Conservation (phyloP, 2,888 invertebrate genomes). For the Standfussiana lucernea region DNA sequence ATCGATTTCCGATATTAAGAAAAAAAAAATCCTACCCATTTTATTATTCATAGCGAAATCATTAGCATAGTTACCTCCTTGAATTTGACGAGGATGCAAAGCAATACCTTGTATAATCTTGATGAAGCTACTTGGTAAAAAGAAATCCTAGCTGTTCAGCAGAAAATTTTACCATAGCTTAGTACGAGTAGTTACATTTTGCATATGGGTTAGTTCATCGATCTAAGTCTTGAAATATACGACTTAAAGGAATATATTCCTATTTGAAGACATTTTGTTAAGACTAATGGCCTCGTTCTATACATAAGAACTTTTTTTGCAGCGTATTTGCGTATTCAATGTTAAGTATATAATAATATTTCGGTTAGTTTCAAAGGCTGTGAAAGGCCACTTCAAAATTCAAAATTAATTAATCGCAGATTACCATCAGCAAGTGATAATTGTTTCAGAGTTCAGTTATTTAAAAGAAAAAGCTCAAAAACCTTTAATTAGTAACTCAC, state of each 20-base stretch:
- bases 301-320: neutral
- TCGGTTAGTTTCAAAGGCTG: neutral
- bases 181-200: neutral
- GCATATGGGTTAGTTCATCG: conserved; percentile 39
- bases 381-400: neutral
- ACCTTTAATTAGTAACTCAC: neutral
- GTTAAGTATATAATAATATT: neutral
- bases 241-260: conserved; percentile 37
- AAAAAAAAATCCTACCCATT: too few relatives aligned
- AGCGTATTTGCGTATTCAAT: neutral
- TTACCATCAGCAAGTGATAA: neutral
- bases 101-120: too few relatives aligned
- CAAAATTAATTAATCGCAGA: neutral
- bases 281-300: conserved; percentile 8
- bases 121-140: neutral
- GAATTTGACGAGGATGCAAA: too few relatives aligned
- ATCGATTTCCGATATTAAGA: too few relatives aligned
- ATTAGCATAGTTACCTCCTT: too few relatives aligned
- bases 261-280: conserved; percentile 30
- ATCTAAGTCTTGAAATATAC: conserved; percentile 59
- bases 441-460: too few relatives aligned
- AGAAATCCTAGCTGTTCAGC: neutral
- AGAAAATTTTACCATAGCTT: neutral
- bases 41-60: too few relatives aligned
- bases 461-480: too few relatives aligned